These are phyloP conservation scores for Corythaeola cristata DNA, from an alignment of 2,113 vertebrate species.

Conservation along the genomic window DNA sequence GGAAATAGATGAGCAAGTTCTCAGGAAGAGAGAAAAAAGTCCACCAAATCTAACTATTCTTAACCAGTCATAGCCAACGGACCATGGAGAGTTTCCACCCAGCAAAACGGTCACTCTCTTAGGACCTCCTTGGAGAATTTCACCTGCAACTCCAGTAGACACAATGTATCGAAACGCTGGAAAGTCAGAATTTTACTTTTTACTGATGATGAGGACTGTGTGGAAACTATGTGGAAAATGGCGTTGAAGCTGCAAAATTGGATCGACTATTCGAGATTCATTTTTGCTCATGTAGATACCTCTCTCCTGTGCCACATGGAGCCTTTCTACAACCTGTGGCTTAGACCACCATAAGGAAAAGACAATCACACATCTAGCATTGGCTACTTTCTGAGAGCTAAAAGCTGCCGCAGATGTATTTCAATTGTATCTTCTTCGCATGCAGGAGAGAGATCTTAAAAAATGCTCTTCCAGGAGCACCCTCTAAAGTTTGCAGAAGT, in stretches of 20 bases:
- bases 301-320: neutral
- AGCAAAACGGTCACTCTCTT: no score
- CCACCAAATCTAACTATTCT: neutral
- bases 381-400: neutral
- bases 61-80: no score
- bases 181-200: neutral
- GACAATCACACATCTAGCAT: rapidly evolving
- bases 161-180: rapidly evolving
- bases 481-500: neutral
- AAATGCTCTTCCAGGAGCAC: rapidly evolving
- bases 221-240: neutral
- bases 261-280: neutral
- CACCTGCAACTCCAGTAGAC: neutral
- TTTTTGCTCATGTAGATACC: neutral
- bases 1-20: neutral
- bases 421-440: rapidly evolving
- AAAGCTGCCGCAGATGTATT: neutral
- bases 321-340: rapidly evolving
- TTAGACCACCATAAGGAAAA: neutral
- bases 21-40: neutral
- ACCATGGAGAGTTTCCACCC: neutral
- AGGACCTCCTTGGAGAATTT: neutral
- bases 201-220: neutral
- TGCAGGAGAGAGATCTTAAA: neutral
- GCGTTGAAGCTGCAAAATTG: neutral